Evolutionary conservation across 2,888 invertebrate species (phyloP).

Genomic region (Desoria tigrina): DNA sequence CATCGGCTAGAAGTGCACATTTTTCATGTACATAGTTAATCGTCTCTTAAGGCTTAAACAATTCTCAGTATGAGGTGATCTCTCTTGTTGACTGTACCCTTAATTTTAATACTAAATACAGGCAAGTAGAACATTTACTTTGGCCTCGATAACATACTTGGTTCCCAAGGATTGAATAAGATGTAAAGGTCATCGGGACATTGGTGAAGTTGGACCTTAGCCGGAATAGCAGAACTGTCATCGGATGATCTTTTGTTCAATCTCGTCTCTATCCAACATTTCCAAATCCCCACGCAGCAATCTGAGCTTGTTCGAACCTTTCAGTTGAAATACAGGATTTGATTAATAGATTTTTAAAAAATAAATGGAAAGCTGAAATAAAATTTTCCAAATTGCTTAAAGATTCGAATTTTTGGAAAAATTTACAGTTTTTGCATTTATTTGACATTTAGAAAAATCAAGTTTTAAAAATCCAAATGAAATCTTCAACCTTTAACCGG

Average conservation of each 20-base stretch:
- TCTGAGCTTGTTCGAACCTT: constrained; percentile 69
- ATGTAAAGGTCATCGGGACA: constrained; percentile 70
- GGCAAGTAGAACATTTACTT: too few relatives aligned
- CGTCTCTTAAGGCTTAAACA: too few relatives aligned
- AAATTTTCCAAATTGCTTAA: too few relatives aligned
- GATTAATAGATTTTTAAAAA: too few relatives aligned
- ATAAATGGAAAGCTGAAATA: constrained; percentile 28
- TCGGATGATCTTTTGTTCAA: not conserved
- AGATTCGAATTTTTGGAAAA: too few relatives aligned
- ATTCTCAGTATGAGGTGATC: not conserved
- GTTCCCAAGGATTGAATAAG: constrained; percentile 80
- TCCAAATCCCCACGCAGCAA: constrained; percentile 70
- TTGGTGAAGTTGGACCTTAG: constrained; percentile 14
- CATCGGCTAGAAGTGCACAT: constrained; percentile 59
- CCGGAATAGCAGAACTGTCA: constrained; percentile 2
- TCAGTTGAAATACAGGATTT: too few relatives aligned
- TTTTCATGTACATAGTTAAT: too few relatives aligned
- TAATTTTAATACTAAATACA: not conserved
- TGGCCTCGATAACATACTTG: constrained; percentile 65
- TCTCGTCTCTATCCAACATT: constrained; percentile 65
- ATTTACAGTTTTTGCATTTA: too few relatives aligned
- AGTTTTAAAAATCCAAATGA: too few relatives aligned
- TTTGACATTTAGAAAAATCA: too few relatives aligned
- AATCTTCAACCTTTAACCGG: too few relatives aligned
- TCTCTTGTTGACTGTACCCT: not conserved